A percentile compares a stretch with the other conserved stretches of the same genome.
These are phyloP conservation scores for Gymnarchus niloticus DNA, from an alignment of 2,113 vertebrate genomes.

Conservation along the genomic window DNA sequence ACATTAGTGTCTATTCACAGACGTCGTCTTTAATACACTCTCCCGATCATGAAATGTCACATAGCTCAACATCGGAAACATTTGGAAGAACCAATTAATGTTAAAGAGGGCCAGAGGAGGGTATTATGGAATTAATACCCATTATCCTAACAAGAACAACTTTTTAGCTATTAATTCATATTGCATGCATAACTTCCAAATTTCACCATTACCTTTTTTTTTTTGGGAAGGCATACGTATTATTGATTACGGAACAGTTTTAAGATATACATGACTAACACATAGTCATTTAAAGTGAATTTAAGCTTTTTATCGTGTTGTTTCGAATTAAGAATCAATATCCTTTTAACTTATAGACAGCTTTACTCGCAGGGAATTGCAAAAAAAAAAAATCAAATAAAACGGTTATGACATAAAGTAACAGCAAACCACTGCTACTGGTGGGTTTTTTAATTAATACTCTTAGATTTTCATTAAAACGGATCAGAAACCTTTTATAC, in stretches of 20 bases:
- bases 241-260: background rate
- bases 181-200: slow-evolving; percentile 14
- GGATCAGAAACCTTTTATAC: background rate
- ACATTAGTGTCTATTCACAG: slow-evolving; percentile 84
- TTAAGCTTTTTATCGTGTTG: background rate
- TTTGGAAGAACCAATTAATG: slow-evolving; percentile 66
- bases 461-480: too few relatives aligned
- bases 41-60: slow-evolving; percentile 64
- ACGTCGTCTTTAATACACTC: slow-evolving; percentile 61
- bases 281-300: background rate
- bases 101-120: slow-evolving; percentile 45
- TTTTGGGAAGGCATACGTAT: background rate
- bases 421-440: background rate
- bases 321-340: background rate
- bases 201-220: background rate
- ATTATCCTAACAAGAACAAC: slow-evolving; percentile 33
- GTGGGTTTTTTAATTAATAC: too few relatives aligned
- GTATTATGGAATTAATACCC: slow-evolving; percentile 35
- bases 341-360: background rate
- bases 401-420: background rate
- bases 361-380: too few relatives aligned
- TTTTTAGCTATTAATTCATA: slow-evolving; percentile 31
- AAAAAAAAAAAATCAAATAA: background rate
- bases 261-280: background rate
- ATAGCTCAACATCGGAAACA: slow-evolving; percentile 61